Base-by-base conservation (phyloP, 2,888 invertebrate genomes). In the Zygogramma bicolorata region DNA sequence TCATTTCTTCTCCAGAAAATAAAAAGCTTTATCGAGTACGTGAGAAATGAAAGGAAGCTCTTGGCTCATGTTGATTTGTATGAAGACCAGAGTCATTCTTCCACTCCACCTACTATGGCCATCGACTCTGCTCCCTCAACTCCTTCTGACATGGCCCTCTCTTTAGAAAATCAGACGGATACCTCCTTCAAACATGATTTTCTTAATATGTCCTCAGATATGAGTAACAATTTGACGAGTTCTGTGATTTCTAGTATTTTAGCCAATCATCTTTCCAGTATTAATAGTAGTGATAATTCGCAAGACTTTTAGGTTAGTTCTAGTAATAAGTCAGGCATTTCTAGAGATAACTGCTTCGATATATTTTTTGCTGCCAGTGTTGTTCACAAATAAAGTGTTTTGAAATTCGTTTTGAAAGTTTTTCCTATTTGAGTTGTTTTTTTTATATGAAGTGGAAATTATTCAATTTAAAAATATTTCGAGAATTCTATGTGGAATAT, bases 1-100 rank as follows among this genome's bases (percentile, higher is more conserved):
- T 89, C 90, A 22, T 93, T 93, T 86, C 92, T 95, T 90, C 82
- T 93, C 38, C 89, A 90, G 72, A 95, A 95, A 87, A 93, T 95
- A 84, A 92, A 91, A 79, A 87, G 89, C 0, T 93, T 92, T 82
- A 91, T 94, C 81, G 87, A 88, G 62, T 84, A 86, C 70, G 85
- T 87, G 15, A 80, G 86, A 65, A 87, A 85, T 65, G 88, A 88
- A 76, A 82, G 81, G 40, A 85, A 82, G 71, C 73, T 81, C 2
- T 60, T 81, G 69, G 79, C 81, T 40, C 81, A 79, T 20, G 80
- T 84, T 46, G 86, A 85, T 76, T 84, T 84, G 59, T 86, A 86
- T 74, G 86, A 86, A 71, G 85, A 85, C 68, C 83, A 82, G 20
- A 82, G 81, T 73, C 84, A 84, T 67, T 85, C 85, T 1, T 83